Evolutionary conservation across 2,797 vertebrate species (phyloP).

Genomic region (Catamblyrhynchus diadema): DNA sequence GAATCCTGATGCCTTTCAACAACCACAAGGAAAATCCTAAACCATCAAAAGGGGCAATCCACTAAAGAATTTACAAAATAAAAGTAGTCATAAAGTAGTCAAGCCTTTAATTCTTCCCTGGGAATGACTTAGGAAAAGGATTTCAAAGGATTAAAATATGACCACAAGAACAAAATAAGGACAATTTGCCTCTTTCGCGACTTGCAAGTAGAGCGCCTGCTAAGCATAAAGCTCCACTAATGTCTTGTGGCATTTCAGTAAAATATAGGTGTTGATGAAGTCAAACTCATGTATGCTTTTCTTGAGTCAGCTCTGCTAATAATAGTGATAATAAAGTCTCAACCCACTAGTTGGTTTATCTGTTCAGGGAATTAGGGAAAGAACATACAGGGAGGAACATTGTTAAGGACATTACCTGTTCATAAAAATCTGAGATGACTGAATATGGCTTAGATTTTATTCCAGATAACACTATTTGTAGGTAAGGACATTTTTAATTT

Average conservation of each 20-base stretch:
- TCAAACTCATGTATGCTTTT: neutral
- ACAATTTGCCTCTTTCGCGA: neutral
- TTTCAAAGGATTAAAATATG: conserved; percentile 10
- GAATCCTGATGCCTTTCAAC: neutral
- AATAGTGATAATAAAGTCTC: neutral
- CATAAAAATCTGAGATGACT: neutral
- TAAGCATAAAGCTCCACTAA: neutral
- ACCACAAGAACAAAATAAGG: neutral
- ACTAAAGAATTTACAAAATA: neutral
- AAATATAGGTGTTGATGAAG: neutral
- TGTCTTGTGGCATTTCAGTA: neutral
- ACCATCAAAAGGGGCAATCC: neutral
- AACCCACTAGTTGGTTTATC: neutral
- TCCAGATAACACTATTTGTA: neutral
- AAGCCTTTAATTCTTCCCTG: neutral
- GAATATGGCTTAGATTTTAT: neutral
- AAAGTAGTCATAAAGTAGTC: neutral
- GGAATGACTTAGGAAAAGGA: neutral
- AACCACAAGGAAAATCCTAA: neutral
- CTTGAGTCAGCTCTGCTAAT: neutral
- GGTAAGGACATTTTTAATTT: neutral
- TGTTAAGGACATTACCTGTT: neutral
- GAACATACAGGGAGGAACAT: neutral
- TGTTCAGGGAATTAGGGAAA: neutral
- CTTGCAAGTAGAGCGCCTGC: neutral